Conservation (phyloP, 2,113 vertebrate species). For the Corythornis cristatus region DNA sequence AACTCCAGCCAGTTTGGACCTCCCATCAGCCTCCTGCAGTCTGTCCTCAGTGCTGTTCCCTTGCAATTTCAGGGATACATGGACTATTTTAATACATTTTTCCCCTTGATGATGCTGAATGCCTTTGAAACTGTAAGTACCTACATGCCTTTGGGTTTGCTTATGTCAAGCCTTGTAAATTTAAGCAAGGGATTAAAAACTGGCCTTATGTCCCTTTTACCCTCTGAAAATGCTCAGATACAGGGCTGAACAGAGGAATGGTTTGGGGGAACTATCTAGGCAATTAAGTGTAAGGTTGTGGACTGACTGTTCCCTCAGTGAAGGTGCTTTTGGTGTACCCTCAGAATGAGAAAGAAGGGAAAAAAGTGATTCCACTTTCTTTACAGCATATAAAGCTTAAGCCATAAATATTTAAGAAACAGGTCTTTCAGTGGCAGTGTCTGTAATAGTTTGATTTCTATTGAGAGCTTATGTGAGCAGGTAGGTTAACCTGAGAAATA, state of each 20-base stretch:
- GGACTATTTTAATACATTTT: slow-evolving; percentile 81
- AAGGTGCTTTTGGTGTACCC: neutral
- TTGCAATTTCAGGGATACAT: slow-evolving; percentile 70
- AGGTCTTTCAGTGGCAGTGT: neutral
- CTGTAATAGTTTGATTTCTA: neutral
- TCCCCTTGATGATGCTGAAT: slow-evolving; percentile 83
- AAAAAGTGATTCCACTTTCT: neutral
- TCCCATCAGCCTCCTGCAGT: slow-evolving; percentile 70
- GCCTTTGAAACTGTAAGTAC: slow-evolving; percentile 86
- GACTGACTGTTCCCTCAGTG: neutral
- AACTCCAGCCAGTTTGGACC: slow-evolving; percentile 71
- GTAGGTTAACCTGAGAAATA: neutral
- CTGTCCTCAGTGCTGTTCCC: slow-evolving; percentile 76
- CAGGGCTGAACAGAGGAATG: neutral
- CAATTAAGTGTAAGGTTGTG: accelerated
- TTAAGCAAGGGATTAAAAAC: neutral
- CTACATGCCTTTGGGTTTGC: neutral
- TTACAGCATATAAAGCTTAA: neutral
- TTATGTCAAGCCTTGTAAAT: neutral
- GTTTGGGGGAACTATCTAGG: neutral
- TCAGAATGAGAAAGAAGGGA: neutral
- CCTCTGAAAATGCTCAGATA: neutral
- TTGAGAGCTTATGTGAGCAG: neutral
- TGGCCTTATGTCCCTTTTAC: neutral
- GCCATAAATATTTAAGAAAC: neutral